Evolutionary conservation across 2,797 vertebrate genomes (phyloP).

Genomic region (Syngnathus acus): DNA sequence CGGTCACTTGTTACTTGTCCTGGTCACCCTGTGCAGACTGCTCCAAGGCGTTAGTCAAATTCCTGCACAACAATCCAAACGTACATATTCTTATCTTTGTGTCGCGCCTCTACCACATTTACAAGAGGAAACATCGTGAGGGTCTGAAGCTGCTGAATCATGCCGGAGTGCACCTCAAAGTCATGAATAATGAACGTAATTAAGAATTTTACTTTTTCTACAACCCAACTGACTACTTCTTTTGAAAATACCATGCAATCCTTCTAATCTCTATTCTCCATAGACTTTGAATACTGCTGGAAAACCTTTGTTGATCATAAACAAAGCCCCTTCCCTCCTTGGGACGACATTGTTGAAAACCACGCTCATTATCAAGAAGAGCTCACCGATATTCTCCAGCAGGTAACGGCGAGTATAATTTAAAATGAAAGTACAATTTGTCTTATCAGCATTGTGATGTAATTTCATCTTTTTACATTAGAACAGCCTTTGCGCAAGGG

Average conservation of each 20-base stretch:
- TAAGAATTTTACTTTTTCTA: too few relatives aligned
- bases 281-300: neutral
- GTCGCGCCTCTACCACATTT: neutral
- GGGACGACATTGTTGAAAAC: neutral
- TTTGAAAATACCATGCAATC: neutral
- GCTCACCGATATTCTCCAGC: neutral
- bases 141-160: too few relatives aligned
- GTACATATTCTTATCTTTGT: neutral
- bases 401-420: neutral
- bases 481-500: too few relatives aligned
- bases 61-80: neutral
- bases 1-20: neutral
- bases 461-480: neutral
- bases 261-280: too few relatives aligned
- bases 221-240: neutral
- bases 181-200: too few relatives aligned
- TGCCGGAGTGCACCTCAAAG: too few relatives aligned
- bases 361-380: neutral
- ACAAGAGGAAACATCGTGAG: rapidly evolving
- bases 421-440: neutral
- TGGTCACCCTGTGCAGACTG: neutral
- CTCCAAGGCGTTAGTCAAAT: neutral
- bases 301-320: neutral
- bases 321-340: too few relatives aligned
- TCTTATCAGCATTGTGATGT: neutral